Base-by-base conservation (phyloP, 1,140 invertebrate genomes). In the Polyergus mexicanus region DNA sequence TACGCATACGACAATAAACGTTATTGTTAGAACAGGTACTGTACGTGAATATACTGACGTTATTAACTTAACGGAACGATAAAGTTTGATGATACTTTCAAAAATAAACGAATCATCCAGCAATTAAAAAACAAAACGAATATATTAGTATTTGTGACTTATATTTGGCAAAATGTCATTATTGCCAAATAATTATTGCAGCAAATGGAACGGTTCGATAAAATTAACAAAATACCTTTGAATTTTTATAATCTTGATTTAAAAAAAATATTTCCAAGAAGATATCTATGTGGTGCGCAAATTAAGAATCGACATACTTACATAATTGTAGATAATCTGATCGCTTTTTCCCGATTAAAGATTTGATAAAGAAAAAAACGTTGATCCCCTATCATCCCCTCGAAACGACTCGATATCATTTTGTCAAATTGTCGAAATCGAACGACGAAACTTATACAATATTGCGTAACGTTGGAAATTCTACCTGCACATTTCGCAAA, bases 1-100 rank as follows among this genome's bases (percentile, higher is more conserved):
- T 77, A 81, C 92, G 77, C 87, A 62, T 80, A 84, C 86, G 75
- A 91, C 90, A 88, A 90, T 60, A 83, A 62, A 88, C 47, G 81
- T 89, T 56, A 88, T 75, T 86, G 89, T 86, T 88, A 87, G 76
- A 81, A 88, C 84, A 90, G 89, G 66, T 86, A 89, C 56, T 83
- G 66, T 22, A 83, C 78, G 25, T 80, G 63, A 83, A 35, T 74
- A 44, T 84, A 44, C 19, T 25, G 47, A 62, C 22, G 28, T 80
- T 63, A 85, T 86, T 87, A 87, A 58, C 25, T 56, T 32, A 87
- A 76, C n/a, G 47, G 74, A 80, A 87, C 75, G 80, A 87, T 80
- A 25, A 56, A 86, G 32, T 63, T 38, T 4, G 8, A 72, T 32
- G 51, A 69, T 68, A 28, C 1, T 3, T 60, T 22, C 11, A 47